Evolutionary conservation across 2,797 vertebrate species (phyloP), one percentile per base, ranked within the genome.

Genomic region (Mus minutoides): DNA sequence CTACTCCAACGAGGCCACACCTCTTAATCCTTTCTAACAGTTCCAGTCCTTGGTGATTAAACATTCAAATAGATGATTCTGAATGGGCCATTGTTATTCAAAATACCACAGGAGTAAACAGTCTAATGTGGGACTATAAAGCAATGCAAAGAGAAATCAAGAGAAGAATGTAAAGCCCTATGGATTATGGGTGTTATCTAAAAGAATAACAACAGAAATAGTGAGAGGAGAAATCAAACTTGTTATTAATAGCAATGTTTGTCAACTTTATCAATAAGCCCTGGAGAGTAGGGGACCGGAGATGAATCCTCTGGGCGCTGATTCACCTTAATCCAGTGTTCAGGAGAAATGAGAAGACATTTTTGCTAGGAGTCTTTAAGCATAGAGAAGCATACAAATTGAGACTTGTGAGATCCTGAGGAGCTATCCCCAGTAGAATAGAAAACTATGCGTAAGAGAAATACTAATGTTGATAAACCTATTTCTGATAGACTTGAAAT

Each of bases 181-280:
- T 31, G 49, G 6, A 37, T 31, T 17, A 69, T 4, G 49, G 21
- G 6, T 13, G 75, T 10, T 71, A 78, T 22, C 22, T 64, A 86
- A 85, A 69, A 90, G 26, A 40, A 5, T 83, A 78, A 87, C 4
- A 52, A 71, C 31, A 90, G 67, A 94, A 83, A 84, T 92, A 75
- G 7, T 95, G 8, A 84, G 62, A 52, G 62, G 31, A 11, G 6
- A 85, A 29, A 84, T 14, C 26, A 8, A 43, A 3, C 0, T 67
- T 14, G 26, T 67, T 24, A 82, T 73, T 29, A 88, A 75, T 31
- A 26, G 22, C 83, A n/a, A 1, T 37, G 34, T n/a, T 40, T 52
- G 8, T 52, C 19, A 21, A 10, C 29, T 90, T 82, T 40, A 29
- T 82, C 22, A 60, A 58, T 60, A 60, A 58, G 37, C 24, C 22